Evolutionary conservation across 2,113 vertebrate genomes (phyloP).

Genomic region (Ascaphus truei): DNA sequence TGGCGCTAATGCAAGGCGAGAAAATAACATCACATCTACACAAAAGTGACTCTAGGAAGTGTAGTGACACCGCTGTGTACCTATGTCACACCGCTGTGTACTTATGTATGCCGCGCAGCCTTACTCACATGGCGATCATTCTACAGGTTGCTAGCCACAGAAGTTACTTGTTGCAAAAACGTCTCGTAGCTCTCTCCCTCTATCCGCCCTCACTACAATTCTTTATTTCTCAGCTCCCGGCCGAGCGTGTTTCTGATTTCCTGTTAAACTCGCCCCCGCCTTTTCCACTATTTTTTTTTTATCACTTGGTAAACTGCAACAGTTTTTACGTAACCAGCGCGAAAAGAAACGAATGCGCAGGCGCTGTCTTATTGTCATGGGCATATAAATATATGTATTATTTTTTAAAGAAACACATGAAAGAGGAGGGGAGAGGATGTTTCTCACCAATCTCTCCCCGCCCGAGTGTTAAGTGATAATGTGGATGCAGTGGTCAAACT

Average conservation of each 20-base stretch:
- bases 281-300: constrained; percentile 14
- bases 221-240: not conserved
- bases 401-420: constrained; percentile 15
- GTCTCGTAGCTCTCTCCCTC: no score
- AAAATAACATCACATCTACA: no score
- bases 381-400: no score
- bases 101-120: no score
- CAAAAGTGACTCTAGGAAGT: no score
- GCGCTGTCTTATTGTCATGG: not conserved
- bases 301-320: constrained; percentile 12
- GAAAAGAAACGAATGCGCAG: not conserved
- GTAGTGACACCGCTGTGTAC: no score
- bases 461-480: not conserved
- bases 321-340: not conserved
- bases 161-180: no score
- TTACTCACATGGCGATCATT: no score
- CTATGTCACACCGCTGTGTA: no score
- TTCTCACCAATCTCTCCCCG: not conserved
- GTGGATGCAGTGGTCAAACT: not conserved
- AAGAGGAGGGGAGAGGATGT: not conserved
- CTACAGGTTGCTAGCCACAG: no score
- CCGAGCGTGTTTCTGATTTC: not conserved
- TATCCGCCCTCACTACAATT: no score
- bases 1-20: no score
- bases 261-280: constrained; percentile 1